phyloP scores from a whole-genome alignment of 2,797 vertebrate genomes.

The Melanotaenia boesemani region DNA sequence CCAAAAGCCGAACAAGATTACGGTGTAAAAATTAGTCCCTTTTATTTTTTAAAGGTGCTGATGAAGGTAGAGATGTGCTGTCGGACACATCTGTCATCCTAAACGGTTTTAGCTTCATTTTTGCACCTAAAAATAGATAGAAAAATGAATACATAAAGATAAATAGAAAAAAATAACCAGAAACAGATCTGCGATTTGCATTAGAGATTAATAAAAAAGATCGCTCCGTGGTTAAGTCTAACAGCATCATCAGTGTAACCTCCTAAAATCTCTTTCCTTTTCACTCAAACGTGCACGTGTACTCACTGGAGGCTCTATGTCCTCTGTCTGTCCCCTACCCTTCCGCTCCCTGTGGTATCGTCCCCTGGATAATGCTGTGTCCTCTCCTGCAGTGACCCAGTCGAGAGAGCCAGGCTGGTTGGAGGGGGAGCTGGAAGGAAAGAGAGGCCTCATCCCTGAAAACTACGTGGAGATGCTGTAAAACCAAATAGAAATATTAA shows the following conservation, averaged over 20 bases:
- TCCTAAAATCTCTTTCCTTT: constrained; percentile 21
- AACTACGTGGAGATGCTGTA: constrained; percentile 97
- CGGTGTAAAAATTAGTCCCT: not conserved
- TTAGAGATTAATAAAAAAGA: not conserved
- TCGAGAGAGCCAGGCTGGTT: constrained; percentile 99
- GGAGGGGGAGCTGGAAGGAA: constrained; percentile 95
- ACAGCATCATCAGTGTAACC: constrained; percentile 17
- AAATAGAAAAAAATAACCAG: not conserved
- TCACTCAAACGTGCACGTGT: constrained; percentile 22
- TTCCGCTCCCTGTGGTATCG: constrained; percentile 26
- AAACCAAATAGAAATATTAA: constrained; percentile 50
- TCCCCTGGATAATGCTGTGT: constrained; percentile 44
- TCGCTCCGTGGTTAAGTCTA: constrained; percentile 9
- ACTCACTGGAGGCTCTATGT: constrained; percentile 41
- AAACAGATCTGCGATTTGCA: not conserved
- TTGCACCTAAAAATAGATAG: not conserved
- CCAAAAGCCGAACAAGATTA: constrained; percentile 3
- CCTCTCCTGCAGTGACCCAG: constrained; percentile 86
- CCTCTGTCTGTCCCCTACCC: constrained; percentile 48
- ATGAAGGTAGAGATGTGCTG: not conserved
- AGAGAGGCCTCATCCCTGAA: constrained; percentile 96
- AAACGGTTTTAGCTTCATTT: not conserved
- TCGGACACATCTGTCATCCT: not conserved
- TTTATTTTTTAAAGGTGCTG: not conserved
- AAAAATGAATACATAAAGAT: not conserved